Evolutionary conservation across 1,140 invertebrate species (phyloP).

Genomic region (Pseudachorutes palmiensis): DNA sequence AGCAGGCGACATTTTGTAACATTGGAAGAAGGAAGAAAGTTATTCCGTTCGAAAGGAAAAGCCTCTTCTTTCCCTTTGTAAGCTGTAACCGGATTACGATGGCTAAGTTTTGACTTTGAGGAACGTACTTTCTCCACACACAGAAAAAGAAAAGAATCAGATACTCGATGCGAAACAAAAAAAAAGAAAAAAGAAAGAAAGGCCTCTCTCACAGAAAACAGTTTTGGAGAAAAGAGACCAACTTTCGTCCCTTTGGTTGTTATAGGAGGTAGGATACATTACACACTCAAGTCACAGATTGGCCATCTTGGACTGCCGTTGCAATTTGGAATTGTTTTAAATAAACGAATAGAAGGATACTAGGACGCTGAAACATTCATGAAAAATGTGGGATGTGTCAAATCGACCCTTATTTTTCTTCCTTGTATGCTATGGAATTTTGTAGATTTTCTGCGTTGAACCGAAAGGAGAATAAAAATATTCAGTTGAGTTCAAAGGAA

Average conservation of each 20-base stretch:
- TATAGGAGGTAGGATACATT: too few relatives aligned
- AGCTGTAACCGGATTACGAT: neutral
- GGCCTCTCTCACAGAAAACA: neutral
- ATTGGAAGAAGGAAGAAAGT: neutral
- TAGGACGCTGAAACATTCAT: too few relatives aligned
- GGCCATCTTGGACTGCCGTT: too few relatives aligned
- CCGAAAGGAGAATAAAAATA: neutral
- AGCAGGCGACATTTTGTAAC: neutral
- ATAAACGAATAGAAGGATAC: too few relatives aligned
- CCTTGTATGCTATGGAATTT: neutral
- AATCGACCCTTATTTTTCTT: neutral
- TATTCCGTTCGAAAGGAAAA: neutral
- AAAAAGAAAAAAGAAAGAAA: neutral
- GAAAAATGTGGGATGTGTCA: too few relatives aligned
- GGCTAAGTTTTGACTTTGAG: slow-evolving; percentile 1
- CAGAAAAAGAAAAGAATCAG: neutral
- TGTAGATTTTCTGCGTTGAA: too few relatives aligned
- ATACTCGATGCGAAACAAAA: neutral
- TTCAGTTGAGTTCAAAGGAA: neutral
- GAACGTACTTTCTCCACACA: neutral
- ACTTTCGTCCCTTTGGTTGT: too few relatives aligned
- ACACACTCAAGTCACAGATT: too few relatives aligned
- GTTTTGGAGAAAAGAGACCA: too few relatives aligned
- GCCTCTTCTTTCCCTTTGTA: neutral
- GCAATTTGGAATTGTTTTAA: too few relatives aligned